Evolutionary conservation across 1,140 invertebrate species (phyloP).

Genomic region (Lepidurus arcticus): DNA sequence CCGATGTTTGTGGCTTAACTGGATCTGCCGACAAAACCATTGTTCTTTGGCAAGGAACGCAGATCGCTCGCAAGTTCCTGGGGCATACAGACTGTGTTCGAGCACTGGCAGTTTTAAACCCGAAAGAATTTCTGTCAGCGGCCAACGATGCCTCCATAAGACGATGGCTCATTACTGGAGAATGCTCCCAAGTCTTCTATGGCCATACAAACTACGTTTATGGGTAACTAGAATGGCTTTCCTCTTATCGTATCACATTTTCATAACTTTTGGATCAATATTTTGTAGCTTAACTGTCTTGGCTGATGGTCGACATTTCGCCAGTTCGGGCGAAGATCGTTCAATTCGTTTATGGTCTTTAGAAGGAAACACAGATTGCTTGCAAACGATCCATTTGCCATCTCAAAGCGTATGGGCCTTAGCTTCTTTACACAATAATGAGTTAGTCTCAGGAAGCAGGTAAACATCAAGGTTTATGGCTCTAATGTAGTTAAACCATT

Average conservation of each 20-base stretch:
- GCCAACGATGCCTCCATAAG: slow-evolving; percentile 83
- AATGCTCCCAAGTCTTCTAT: slow-evolving; percentile 68
- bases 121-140: slow-evolving; percentile 72
- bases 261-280: slow-evolving; percentile 30
- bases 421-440: slow-evolving; percentile 69
- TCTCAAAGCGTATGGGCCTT: slow-evolving; percentile 85
- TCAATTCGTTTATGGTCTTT: slow-evolving; percentile 74
- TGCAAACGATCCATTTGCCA: slow-evolving; percentile 70
- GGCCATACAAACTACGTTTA: slow-evolving; percentile 68
- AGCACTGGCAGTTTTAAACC: slow-evolving; percentile 60
- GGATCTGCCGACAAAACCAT: slow-evolving; percentile 88
- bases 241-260: slow-evolving; percentile 12
- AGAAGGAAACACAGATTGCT: slow-evolving; percentile 42
- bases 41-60: slow-evolving; percentile 66
- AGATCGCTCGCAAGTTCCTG: slow-evolving; percentile 42
- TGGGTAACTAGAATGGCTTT: slow-evolving; percentile 38
- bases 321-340: slow-evolving; percentile 78
- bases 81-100: slow-evolving; percentile 90
- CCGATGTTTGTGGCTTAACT: slow-evolving; percentile 62
- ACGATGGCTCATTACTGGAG: slow-evolving; percentile 70
- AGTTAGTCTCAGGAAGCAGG: slow-evolving; percentile 81
- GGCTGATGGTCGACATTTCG: slow-evolving; percentile 55
- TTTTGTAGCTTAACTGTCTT: slow-evolving; percentile 55
- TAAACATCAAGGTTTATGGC: slow-evolving; percentile 39
- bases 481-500: slow-evolving; percentile 15